phyloP scores from a whole-genome alignment of 37 sponge, comb jelly and placozoan genomes.

The Ianthella basta region DNA sequence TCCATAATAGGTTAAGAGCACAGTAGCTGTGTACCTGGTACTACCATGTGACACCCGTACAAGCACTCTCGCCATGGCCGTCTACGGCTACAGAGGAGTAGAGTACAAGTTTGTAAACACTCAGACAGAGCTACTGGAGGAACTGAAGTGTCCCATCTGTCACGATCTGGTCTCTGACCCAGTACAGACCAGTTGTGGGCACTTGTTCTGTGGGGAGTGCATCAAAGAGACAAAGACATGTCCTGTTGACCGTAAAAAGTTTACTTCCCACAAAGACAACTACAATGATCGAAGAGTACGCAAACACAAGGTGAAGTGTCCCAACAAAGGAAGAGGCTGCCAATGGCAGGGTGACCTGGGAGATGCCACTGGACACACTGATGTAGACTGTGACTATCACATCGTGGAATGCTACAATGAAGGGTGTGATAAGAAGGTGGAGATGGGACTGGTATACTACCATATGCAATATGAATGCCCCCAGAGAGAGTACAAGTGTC shows the following conservation, averaged over 20 bases:
- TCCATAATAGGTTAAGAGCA: too few species aligned
- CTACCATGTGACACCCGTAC: too few species aligned
- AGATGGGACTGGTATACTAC: not conserved
- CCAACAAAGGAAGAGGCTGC: conserved; percentile 47
- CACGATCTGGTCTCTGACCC: not conserved
- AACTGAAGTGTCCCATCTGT: conserved; percentile 32
- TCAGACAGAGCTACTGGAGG: not conserved
- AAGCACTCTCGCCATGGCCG: too few species aligned
- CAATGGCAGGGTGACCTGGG: conserved; percentile 52
- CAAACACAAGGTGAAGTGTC: conserved; percentile 47
- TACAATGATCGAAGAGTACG: conserved; percentile 33
- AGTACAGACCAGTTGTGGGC: conserved; percentile 8
- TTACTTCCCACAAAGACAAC: conserved; percentile 44
- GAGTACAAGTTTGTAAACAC: not conserved
- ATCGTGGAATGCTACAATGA: conserved; percentile 20
- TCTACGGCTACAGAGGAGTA: not conserved
- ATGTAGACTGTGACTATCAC: conserved; percentile 34
- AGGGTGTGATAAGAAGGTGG: conserved; percentile 27
- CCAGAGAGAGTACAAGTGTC: conserved; percentile 31
- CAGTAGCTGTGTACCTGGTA: too few species aligned
- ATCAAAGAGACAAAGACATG: not conserved
- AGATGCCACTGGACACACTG: conserved; percentile 11
- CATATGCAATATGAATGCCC: conserved; percentile 38
- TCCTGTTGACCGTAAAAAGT: not conserved
- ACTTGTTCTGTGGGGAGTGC: conserved; percentile 15